Base-by-base conservation (phyloP, 2,888 invertebrate species). In the Taphrorychus bicolor region DNA sequence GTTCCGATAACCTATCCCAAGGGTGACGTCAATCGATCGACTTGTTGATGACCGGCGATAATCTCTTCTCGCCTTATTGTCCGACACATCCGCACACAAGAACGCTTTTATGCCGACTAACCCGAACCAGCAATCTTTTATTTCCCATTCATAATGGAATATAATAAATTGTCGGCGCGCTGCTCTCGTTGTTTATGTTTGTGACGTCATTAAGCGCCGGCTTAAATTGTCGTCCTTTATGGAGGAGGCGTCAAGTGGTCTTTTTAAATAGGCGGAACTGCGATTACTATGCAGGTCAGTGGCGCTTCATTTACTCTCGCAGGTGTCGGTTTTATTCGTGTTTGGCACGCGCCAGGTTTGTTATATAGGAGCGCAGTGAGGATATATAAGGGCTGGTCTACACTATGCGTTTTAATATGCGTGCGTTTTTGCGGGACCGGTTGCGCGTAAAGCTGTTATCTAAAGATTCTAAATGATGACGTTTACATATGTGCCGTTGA, bases 81-180 rank as follows among this genome's bases (percentile, higher is more conserved):
- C 40, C 21, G 48, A 23, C 53, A 58, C 64, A 59, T 65, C 59
- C 53, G 57, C 53, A 65, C 59, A 58, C 53, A 59, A 65, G 59
- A 65, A 45, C 53, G 59, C 57, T 65, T 64, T 65, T 59, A 65
- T 59, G 58, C 41, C 59, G 64, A 24, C 59, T 65, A 65, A 65
- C 53, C 19, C 45, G 32, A n/a, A n/a, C n/a, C n/a, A n/a, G 63
- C 58, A 57, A 65, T 65, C 64, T 65, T 65, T 65, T 65, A 65
- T 65, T 65, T 65, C 53, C 59, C 64, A 59, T 65, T 65, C 64
- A 65, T 59, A 65, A 65, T 59, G 22, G 63, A 41, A 59, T 59
- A 65, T 32, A 53, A 65, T 65, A 65, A 65, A 65, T 65, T 65
- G 64, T 58, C 59, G 64, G 52, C 54, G 49, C 24, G 53, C 45